phyloP scores from a whole-genome alignment of 2,797 vertebrate species.

The Enteromius mattozi region DNA sequence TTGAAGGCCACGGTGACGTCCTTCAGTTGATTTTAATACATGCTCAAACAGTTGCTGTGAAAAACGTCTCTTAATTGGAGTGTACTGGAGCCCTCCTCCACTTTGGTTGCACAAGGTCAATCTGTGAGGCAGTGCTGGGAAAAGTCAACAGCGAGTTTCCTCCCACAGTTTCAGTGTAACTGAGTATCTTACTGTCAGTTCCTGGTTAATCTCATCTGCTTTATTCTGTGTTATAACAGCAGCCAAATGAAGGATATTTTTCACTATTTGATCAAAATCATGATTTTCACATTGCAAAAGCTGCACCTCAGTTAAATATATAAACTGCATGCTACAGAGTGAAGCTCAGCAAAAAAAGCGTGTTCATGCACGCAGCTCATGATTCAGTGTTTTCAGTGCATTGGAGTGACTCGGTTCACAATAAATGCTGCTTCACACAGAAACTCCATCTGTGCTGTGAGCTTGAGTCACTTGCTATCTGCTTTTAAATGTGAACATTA shows the following conservation, averaged over 20 bases:
- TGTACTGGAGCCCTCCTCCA: neutral
- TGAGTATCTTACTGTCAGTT: slow-evolving; percentile 11
- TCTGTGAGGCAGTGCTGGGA: slow-evolving; percentile 58
- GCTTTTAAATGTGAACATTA: neutral
- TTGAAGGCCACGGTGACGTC: neutral
- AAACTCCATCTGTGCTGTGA: neutral
- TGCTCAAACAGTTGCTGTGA: slow-evolving; percentile 19
- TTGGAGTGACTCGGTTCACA: neutral
- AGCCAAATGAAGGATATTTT: neutral
- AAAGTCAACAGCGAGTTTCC: slow-evolving; percentile 73
- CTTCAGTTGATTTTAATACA: slow-evolving; percentile 6
- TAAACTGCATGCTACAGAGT: neutral
- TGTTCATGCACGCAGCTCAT: neutral
- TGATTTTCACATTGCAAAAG: neutral
- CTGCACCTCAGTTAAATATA: neutral
- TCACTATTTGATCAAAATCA: neutral
- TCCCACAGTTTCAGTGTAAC: slow-evolving; percentile 22
- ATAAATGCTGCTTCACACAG: neutral
- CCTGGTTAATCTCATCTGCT: slow-evolving; percentile 14
- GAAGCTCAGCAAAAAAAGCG: neutral
- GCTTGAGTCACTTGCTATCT: neutral
- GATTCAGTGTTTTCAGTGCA: neutral
- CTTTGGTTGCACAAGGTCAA: slow-evolving; percentile 62
- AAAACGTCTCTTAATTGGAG: slow-evolving; percentile 24
- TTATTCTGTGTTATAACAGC: neutral